Evolutionary conservation across 2,113 vertebrate species (phyloP).

Genomic region (Esox niger): DNA sequence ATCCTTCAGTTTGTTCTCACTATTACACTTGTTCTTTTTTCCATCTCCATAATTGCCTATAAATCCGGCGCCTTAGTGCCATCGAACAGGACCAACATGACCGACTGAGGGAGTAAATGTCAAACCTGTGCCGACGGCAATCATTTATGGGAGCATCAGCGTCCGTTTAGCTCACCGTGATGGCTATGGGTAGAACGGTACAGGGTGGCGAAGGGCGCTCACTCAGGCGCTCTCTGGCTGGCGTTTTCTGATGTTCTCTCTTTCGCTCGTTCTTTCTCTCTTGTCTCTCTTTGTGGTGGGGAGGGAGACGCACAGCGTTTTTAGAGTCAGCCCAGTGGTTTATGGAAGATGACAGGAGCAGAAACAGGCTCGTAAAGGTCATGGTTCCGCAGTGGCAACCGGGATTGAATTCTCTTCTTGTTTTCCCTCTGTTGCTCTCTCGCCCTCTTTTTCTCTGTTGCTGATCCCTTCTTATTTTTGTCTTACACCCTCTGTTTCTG

Average conservation of each 20-base stretch:
- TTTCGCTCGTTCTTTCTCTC: no score
- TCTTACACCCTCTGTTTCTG: not conserved
- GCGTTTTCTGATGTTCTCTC: no score
- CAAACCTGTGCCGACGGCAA: slow-evolving; percentile 11
- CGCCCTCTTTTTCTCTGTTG: no score
- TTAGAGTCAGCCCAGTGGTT: slow-evolving; percentile 33
- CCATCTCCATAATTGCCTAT: slow-evolving; percentile 30
- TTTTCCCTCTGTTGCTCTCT: no score
- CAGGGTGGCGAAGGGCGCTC: not conserved
- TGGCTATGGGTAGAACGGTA: slow-evolving; percentile 28
- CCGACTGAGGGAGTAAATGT: slow-evolving; percentile 13
- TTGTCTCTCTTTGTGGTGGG: not conserved
- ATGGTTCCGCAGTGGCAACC: slow-evolving; percentile 13
- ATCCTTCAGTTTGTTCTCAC: slow-evolving; percentile 1
- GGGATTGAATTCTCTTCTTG: slow-evolving; percentile 9
- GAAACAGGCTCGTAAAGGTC: slow-evolving; percentile 46
- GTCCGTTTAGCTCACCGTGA: slow-evolving; percentile 35
- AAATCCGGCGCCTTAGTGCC: slow-evolving; percentile 18
- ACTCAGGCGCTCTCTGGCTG: no score
- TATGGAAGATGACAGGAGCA: slow-evolving; percentile 39
- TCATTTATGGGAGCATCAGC: slow-evolving; percentile 31
- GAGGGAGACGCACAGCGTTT: slow-evolving; percentile 9
- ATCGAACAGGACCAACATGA: slow-evolving; percentile 22
- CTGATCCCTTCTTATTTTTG: no score
- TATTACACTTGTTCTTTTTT: not conserved